Base-by-base conservation (phyloP, 1,140 invertebrate genomes). In the Ips typographus region DNA sequence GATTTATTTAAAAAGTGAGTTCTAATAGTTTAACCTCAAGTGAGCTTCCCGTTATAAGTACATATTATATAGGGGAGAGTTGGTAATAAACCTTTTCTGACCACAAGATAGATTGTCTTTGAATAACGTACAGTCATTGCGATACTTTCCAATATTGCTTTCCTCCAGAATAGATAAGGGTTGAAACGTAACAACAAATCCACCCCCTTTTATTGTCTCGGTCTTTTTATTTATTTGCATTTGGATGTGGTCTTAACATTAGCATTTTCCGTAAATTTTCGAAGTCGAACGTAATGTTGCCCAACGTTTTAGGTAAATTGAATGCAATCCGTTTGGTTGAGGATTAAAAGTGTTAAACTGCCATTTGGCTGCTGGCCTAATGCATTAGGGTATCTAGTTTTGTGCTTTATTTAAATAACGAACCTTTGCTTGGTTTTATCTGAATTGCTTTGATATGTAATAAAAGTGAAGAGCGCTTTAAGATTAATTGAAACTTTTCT, bases 51-150 rank as follows among this genome's bases (percentile, higher is more conserved):
- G 22, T 22, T 22, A 22, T 22, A 22, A 22, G 68, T 69, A 69
- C 56, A 69, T 69, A 53, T 58, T 59, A 49, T 51, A 7, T 52
- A 42, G 68, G 65, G 65, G 65, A 61, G 57, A 59, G 65, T 58
- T 44, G 61, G 56, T 68, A 68, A 68, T 68, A 68, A 68, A 68
- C 65, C 58, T 58, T 61, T 42, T 60, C 65, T 68, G 65, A 68
- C 65, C 65, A 68, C 44, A 68, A 68, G 65, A 68, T 61, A 55
- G 57, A 68, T 68, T 47, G 65, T 68, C 61, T 68, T 68, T 68
- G 65, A 68, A 68, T 68, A 68, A 68, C 22, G 65, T 68, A 60
- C 57, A 68, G 65, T 68, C 65, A 68, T 60, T 61, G 65, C 49
- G 43, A 68, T 68, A 61, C 58, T 68, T 68, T 61, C 57, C 47